These are phyloP conservation scores for Cryptus viduatorius DNA, from an alignment of 2,888 invertebrate genomes.

Conservation along the genomic window DNA sequence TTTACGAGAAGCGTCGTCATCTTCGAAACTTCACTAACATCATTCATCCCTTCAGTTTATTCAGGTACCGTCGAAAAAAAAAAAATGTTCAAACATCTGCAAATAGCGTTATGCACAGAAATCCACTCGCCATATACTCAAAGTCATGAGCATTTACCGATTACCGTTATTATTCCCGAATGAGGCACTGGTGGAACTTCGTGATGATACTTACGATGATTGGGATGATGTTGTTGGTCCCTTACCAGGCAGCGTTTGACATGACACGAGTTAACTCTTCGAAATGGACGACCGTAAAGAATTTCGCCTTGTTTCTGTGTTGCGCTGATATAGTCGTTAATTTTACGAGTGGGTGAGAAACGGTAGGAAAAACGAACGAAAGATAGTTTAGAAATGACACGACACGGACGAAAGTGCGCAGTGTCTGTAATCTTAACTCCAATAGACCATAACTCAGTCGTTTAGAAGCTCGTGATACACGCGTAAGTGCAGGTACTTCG, in stretches of 20 bases:
- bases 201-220: conserved; percentile 79
- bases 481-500: conserved; percentile 76
- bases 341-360: conserved; percentile 81
- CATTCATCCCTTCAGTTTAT: conserved; percentile 82
- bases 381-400: conserved; percentile 17
- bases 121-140: not conserved
- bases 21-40: conserved; percentile 73
- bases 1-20: conserved; percentile 79
- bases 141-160: not conserved
- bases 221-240: conserved; percentile 76
- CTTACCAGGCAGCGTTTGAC: conserved; percentile 81
- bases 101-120: conserved; percentile 10
- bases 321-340: conserved; percentile 81
- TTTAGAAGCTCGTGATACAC: conserved; percentile 48
- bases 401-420: conserved; percentile 66
- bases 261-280: conserved; percentile 58
- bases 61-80: conserved; percentile 75
- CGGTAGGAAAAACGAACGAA: not conserved
- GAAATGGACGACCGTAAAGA: conserved; percentile 76
- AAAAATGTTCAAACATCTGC: conserved; percentile 12
- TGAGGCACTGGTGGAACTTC: conserved; percentile 82
- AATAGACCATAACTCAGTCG: conserved; percentile 53
- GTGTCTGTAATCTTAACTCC: conserved; percentile 44
- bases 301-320: conserved; percentile 76
- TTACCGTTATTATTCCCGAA: conserved; percentile 50